Evolutionary conservation across 1,140 invertebrate genomes (phyloP).

Genomic region (Amphibalanus amphitrite): DNA sequence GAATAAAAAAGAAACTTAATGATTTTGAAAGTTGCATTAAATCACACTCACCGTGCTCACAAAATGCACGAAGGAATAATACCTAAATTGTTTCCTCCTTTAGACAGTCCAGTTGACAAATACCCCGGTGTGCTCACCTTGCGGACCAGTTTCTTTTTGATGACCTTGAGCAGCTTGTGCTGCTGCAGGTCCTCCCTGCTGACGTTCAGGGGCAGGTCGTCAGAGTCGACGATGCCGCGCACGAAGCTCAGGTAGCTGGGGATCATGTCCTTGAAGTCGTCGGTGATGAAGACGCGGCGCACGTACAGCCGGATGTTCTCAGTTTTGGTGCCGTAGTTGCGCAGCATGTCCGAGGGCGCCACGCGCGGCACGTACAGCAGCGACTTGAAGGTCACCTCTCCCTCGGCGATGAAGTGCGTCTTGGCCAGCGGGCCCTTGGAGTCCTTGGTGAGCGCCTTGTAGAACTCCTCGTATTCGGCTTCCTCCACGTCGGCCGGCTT

Average conservation of each 20-base stretch:
- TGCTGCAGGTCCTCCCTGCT: constrained; percentile 91
- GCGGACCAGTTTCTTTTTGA: constrained; percentile 95
- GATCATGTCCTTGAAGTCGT: constrained; percentile 99
- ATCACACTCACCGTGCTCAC: too few species aligned
- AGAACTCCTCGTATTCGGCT: constrained; percentile 84
- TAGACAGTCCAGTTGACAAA: too few species aligned
- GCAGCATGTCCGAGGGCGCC: constrained; percentile 83
- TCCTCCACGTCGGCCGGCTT: constrained; percentile 46
- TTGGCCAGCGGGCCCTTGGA: constrained; percentile 65
- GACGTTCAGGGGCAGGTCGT: constrained; percentile 94
- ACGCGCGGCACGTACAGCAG: constrained; percentile 79
- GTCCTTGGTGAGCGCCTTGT: constrained; percentile 85
- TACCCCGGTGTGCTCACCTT: too few species aligned
- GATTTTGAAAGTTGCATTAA: too few species aligned
- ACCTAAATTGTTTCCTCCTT: too few species aligned
- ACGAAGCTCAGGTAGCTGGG: constrained; percentile 93
- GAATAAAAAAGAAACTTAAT: too few species aligned
- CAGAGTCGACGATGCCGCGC: constrained; percentile 87
- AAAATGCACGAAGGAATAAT: too few species aligned
- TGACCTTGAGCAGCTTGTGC: constrained; percentile 95
- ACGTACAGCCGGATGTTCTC: constrained; percentile 97
- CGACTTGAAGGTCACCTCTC: constrained; percentile 96
- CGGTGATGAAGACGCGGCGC: constrained; percentile 92
- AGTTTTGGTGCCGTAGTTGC: constrained; percentile 79
- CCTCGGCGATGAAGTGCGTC: constrained; percentile 94